Evolutionary conservation across 2,888 invertebrate species (phyloP), one percentile per base, ranked within the genome.

Genomic region (Caenorhabditis panamensis): DNA sequence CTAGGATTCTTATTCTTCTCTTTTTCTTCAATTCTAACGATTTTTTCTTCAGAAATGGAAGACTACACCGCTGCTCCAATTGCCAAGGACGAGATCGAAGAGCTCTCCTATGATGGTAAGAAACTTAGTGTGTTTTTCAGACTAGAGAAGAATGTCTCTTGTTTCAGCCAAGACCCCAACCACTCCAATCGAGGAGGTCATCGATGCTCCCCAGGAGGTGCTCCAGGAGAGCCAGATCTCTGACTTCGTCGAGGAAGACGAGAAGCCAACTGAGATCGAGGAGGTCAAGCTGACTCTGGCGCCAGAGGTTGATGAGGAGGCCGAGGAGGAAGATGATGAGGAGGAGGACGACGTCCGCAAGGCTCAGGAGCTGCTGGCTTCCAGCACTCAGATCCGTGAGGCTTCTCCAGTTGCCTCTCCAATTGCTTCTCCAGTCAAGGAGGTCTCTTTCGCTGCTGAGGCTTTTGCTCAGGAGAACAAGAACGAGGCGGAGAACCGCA

Each of bases 161-260:
- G 22, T 68, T 71, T 28, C 64, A 78, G 62, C 71, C 16, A 66
- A 66, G 71, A 66, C 58, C 26, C 71, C 71, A 44, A 66, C 61
- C 0, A 37, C 53, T 51, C 66, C 63, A 54, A 47, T 36, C 16
- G 66, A 71, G 47, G 66, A 71, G 5, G 16, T 59, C 26, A 36
- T 61, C 28, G 41, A 36, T 51, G 59, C 49, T 36, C 59, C 44
- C 3, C 75, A 66, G 5, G 82, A 82, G 59, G 82, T 82, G n/a
- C 82, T 84, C 18, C 84, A 84, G 56, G 84, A 84, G 61, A 84
- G 82, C 71, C 82, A 82, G 41, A 82, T 84, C 63, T 75, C 75
- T 11, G 73, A 77, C 36, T 82, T 82, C 26, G 77, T 44, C 24
- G 69, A 80, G 54, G 83, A 80, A 20, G 69, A 82, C 20, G 66